These are phyloP conservation scores for Clarias laeviceps DNA, from an alignment of 2,797 vertebrate species.

Conservation along the genomic window DNA sequence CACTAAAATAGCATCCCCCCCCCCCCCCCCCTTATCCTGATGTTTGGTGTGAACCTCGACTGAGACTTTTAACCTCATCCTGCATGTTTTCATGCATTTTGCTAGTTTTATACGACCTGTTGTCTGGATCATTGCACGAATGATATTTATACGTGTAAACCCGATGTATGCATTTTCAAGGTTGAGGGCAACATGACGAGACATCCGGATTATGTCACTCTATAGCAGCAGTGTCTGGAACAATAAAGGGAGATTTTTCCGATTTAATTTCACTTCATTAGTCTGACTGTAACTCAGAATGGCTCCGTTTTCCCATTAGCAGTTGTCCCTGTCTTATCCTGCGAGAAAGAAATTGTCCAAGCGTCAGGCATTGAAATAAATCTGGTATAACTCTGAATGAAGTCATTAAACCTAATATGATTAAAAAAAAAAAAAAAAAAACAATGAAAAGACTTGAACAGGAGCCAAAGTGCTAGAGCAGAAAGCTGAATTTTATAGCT, in stretches of 20 bases:
- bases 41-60: not conserved
- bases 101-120: not conserved
- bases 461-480: constrained; percentile 34
- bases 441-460: constrained; percentile 37
- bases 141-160: not conserved
- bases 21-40: not conserved
- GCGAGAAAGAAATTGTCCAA: constrained; percentile 57
- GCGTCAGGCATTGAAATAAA: constrained; percentile 55
- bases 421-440: constrained; percentile 28
- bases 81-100: not conserved
- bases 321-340: constrained; percentile 35
- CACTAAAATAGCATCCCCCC: not conserved
- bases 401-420: constrained; percentile 57
- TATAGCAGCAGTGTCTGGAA: constrained; percentile 19
- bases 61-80: not conserved
- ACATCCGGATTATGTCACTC: constrained; percentile 8
- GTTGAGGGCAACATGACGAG: not conserved
- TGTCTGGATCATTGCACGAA: not conserved
- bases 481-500: constrained; percentile 26
- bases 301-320: constrained; percentile 46
- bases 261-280: constrained; percentile 54
- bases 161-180: not conserved
- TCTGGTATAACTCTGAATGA: constrained; percentile 50
- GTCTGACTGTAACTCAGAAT: constrained; percentile 38
- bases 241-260: constrained; percentile 47